These are phyloP conservation scores for Venustoraphidia nigricollis DNA, from an alignment of 2,888 invertebrate genomes.

Conservation along the genomic window DNA sequence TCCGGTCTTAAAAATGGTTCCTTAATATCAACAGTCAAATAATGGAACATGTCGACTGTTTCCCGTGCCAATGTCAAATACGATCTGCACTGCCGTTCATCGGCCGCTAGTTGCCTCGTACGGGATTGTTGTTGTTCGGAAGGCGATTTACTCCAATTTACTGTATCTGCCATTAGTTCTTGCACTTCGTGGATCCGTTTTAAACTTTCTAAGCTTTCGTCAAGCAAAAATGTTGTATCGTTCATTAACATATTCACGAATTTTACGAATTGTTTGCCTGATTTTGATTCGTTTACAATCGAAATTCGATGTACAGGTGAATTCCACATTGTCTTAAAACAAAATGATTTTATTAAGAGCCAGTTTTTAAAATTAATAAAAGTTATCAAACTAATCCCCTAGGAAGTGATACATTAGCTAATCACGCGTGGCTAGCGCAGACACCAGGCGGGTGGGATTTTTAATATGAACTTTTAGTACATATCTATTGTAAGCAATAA, in stretches of 20 bases:
- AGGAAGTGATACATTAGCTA: too few species aligned
- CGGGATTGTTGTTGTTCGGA: conserved; percentile 58
- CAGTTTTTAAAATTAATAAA: too few species aligned
- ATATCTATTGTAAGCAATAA: too few species aligned
- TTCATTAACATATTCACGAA: conserved; percentile 98
- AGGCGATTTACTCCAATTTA: conserved; percentile 48
- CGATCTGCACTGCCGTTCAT: conserved; percentile 77
- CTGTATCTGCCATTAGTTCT: conserved; percentile 57
- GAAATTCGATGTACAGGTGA: conserved; percentile 73
- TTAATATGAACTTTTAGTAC: too few species aligned
- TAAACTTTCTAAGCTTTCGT: conserved; percentile 87
- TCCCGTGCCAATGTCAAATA: conserved; percentile 86
- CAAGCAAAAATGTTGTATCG: conserved; percentile 90
- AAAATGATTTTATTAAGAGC: neutral
- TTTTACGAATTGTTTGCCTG: conserved; percentile 85
- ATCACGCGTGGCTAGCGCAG: too few species aligned
- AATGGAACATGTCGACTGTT: conserved; percentile 97
- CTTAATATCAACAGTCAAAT: conserved; percentile 85
- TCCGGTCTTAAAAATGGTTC: conserved; percentile 90
- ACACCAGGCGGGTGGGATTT: too few species aligned
- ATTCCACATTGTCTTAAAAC: conserved; percentile 63
- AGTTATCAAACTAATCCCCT: neutral
- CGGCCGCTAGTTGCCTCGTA: conserved; percentile 62
- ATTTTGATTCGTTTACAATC: conserved; percentile 80
- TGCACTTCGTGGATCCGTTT: conserved; percentile 81